Percentiles rank a stretch among this genome's conserved stretches.
phyloP scores from a whole-genome alignment of 1,140 invertebrate genomes.

The Polypedilum vanderplanki region DNA sequence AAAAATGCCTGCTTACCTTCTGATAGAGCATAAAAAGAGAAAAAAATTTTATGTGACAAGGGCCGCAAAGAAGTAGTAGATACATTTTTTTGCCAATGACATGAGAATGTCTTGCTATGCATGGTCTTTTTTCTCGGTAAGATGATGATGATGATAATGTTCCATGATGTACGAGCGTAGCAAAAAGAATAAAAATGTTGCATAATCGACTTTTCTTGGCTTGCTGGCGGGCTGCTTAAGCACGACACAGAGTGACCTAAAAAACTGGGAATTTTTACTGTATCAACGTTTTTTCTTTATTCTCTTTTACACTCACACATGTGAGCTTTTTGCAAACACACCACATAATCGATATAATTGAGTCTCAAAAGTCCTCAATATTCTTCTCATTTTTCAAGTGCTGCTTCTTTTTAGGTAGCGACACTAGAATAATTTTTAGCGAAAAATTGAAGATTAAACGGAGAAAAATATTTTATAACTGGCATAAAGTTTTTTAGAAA shows the following conservation, averaged over 20 bases:
- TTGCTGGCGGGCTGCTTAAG: neutral
- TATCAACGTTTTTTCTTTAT: neutral
- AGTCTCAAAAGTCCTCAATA: slow-evolving; percentile 17
- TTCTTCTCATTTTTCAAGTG: slow-evolving; percentile 11
- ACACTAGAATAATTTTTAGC: too few relatives aligned
- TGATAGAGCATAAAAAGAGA: neutral
- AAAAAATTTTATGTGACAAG: slow-evolving; percentile 10
- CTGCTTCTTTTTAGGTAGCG: neutral
- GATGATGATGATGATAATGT: neutral
- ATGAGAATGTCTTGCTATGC: slow-evolving; percentile 3
- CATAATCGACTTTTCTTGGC: slow-evolving; percentile 12
- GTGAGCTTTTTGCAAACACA: neutral
- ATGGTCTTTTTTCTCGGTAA: neutral
- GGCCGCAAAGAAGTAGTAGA: neutral
- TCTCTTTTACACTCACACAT: slow-evolving; percentile 1
- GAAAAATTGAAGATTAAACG: too few relatives aligned
- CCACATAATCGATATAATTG: slow-evolving; percentile 18
- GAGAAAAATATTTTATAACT: too few relatives aligned
- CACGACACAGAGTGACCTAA: neutral
- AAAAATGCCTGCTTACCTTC: neutral
- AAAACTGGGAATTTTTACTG: neutral
- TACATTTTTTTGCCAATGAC: neutral
- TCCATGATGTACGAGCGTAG: neutral
- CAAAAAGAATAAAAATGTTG: neutral
- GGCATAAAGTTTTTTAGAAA: too few relatives aligned